These are phyloP conservation scores for Chionis minor DNA, from an alignment of 2,113 vertebrate species.

Conservation along the genomic window DNA sequence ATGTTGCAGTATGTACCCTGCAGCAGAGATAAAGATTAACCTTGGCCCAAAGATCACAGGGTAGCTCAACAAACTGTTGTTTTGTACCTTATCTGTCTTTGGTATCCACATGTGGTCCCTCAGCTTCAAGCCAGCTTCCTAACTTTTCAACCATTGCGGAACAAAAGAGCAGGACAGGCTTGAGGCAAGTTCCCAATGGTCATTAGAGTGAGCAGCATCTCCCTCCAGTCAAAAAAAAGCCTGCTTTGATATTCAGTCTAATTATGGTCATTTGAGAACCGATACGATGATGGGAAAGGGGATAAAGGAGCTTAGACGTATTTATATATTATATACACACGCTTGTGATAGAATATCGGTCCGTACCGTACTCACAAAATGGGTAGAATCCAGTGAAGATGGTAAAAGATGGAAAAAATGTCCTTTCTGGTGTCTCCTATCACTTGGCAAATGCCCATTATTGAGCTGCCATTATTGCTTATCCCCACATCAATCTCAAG, in stretches of 20 bases:
- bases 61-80: neutral
- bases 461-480: neutral
- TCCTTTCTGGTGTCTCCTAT: neutral
- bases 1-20: neutral
- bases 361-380: neutral
- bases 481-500: neutral
- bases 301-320: neutral
- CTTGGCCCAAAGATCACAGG: neutral
- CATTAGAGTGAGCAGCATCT: neutral
- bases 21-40: conserved; percentile 4
- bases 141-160: neutral
- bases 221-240: neutral
- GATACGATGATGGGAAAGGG: neutral
- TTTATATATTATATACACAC: neutral
- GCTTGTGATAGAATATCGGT: neutral
- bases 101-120: neutral
- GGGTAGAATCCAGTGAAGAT: neutral
- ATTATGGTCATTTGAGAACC: neutral
- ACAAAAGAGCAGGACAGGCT: neutral
- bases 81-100: neutral
- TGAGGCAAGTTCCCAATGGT: neutral
- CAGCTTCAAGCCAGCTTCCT: neutral
- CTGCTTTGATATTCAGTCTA: neutral
- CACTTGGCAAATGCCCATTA: neutral
- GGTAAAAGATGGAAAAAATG: neutral